Base-by-base conservation (phyloP, 2,888 invertebrate genomes). In the Aleiodes alternator region DNA sequence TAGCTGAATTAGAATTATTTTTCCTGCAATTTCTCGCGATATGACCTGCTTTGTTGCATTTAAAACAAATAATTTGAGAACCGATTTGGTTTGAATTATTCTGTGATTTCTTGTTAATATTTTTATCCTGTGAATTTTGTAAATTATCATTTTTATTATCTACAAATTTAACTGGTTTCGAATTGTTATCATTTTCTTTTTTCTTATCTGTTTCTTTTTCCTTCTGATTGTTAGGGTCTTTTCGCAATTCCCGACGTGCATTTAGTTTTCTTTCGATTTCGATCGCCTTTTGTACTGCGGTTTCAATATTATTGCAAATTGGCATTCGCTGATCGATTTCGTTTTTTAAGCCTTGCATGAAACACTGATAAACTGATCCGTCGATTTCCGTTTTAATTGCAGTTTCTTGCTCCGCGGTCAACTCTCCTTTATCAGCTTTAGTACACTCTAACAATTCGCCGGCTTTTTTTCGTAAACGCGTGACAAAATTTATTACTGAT, bases 261-360 rank as follows among this genome's bases (percentile, higher is more conserved):
- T 51, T 59, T 12, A 59, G 31, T n/a, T 50, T 57, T 23, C 43
- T 38, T 3, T 71, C 59, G 5, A 71, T 71, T 57, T 48, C 48
- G 6, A 71, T 74, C 38, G 69, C 69, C 23, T 57, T 74, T 51
- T 11, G 11, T 11, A 29, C 31, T n/a, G 71, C 71, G 0, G 14
- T 6, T n/a, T 43, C 31, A 0, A 71, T 55, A 11, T 57, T 57
- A 11, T 14, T 29, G 38, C 31, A 59, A 14, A 3, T 11, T 0
- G 69, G 48, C 74, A 74, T 74, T 9, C 61, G 74, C 11, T 50
- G 23, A 59, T 74, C 69, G 6, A 74, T 74, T 53, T 74, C n/a
- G n/a, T n/a, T n/a, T n/a, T n/a, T n/a, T n/a, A n/a, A n/a, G n/a
- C n/a, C n/a, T n/a, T n/a, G n/a, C 74, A 1, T n/a, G 12, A 74